phyloP scores from a whole-genome alignment of 2,888 invertebrate species.

The Lydus trimaculatus region DNA sequence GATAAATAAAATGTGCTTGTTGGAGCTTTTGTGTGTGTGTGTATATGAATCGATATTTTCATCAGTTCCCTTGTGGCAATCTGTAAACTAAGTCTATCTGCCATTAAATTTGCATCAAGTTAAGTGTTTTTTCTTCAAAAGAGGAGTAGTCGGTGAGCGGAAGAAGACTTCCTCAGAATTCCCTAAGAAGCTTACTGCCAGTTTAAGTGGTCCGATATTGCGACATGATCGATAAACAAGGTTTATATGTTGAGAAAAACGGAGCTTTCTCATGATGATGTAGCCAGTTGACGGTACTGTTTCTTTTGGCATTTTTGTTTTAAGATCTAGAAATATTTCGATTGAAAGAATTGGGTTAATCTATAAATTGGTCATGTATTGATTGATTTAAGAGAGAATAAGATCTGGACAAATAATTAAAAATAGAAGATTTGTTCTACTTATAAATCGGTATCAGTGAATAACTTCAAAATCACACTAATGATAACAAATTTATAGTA shows the following conservation, averaged over 20 bases:
- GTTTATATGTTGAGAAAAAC: slow-evolving; percentile 24
- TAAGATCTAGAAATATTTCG: neutral
- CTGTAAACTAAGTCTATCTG: slow-evolving; percentile 52
- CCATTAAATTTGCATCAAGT: slow-evolving; percentile 63
- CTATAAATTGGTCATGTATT: neutral
- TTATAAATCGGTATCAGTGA: neutral
- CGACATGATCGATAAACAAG: slow-evolving; percentile 59
- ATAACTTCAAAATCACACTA: neutral
- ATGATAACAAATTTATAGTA: neutral
- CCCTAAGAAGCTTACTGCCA: slow-evolving; percentile 60
- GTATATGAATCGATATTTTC: slow-evolving; percentile 37
- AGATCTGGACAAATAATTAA: neutral
- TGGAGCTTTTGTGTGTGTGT: slow-evolving; percentile 29
- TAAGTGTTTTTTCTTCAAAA: slow-evolving; percentile 58
- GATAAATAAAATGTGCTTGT: neutral
- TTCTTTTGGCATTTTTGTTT: neutral
- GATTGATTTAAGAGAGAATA: neutral
- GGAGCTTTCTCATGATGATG: neutral
- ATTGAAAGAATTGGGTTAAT: neutral
- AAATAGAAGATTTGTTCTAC: neutral
- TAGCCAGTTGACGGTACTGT: neutral
- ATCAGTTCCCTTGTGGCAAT: slow-evolving; percentile 45
- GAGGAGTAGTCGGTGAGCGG: slow-evolving; percentile 53
- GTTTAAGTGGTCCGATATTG: slow-evolving; percentile 60
- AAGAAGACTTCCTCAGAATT: slow-evolving; percentile 55